These are phyloP conservation scores for Petrolisthes cinctipes DNA, from an alignment of 2,888 invertebrate species.

Conservation along the genomic window DNA sequence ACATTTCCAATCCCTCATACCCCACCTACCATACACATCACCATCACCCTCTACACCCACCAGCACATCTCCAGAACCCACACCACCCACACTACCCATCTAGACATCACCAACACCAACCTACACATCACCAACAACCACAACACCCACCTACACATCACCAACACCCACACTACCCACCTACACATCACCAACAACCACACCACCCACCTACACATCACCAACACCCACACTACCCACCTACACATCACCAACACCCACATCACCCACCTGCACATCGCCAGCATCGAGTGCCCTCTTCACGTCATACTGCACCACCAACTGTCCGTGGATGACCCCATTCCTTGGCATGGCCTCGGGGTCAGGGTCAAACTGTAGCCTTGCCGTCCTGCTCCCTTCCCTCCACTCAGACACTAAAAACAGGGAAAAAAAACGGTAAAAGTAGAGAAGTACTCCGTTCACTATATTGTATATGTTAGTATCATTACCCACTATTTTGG, in stretches of 20 bases:
- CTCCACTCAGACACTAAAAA: conserved; percentile 59
- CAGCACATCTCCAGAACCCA: not conserved
- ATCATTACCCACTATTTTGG: not conserved
- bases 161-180: not conserved
- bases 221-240: not conserved
- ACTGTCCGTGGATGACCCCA: conserved; percentile 60
- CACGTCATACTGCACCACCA: conserved; percentile 62
- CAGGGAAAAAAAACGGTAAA: not conserved
- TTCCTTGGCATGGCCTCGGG: conserved; percentile 46
- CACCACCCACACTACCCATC: conserved; percentile 10
- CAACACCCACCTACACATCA: conserved; percentile 8
- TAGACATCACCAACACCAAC: not conserved
- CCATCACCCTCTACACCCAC: not conserved
- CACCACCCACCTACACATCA: conserved; percentile 12
- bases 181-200: conserved; percentile 8
- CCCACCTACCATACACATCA: not conserved
- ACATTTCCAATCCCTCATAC: no score
- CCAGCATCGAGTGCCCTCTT: conserved; percentile 62
- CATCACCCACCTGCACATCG: conserved; percentile 53
- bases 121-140: conserved; percentile 8
- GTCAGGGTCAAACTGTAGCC: conserved; percentile 61
- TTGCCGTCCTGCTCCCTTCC: conserved; percentile 61
- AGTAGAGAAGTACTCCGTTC: no score
- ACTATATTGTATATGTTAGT: not conserved
- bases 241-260: not conserved